phyloP scores from a whole-genome alignment of 2,113 vertebrate species.

The Rhinichthys klamathensis region DNA sequence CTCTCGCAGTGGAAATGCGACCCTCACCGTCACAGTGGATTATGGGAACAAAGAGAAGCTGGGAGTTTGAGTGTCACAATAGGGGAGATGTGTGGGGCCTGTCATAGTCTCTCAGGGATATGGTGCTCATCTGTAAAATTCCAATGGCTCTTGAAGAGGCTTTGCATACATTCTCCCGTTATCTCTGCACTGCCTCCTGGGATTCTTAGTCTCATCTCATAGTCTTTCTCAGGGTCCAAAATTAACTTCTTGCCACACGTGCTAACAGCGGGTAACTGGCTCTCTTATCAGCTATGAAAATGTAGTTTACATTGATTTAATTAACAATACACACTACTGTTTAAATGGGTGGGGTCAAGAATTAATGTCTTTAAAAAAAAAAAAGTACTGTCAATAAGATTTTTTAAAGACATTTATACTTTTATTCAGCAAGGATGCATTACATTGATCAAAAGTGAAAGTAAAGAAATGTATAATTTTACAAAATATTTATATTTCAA shows the following conservation, averaged over 20 bases:
- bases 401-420: not conserved
- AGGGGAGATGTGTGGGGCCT: slow-evolving; percentile 73
- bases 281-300: not conserved
- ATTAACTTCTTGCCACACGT: slow-evolving; percentile 6
- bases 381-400: not conserved
- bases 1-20: slow-evolving; percentile 60
- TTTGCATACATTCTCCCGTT: slow-evolving; percentile 74
- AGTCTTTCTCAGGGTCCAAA: not conserved
- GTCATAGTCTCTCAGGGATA: slow-evolving; percentile 76
- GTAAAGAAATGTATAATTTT: not conserved
- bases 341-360: not conserved
- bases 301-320: not conserved
- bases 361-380: too few relatives aligned
- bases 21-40: slow-evolving; percentile 74
- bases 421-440: not conserved
- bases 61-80: slow-evolving; percentile 71
- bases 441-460: not conserved
- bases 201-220: slow-evolving; percentile 53
- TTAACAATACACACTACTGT: not conserved
- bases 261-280: not conserved
- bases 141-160: slow-evolving; percentile 62
- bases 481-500: not conserved
- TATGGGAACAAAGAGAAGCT: slow-evolving; percentile 80
- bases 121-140: slow-evolving; percentile 64
- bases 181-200: slow-evolving; percentile 11